Conservation (phyloP, 1,140 invertebrate species). For the Drosophila lacertosa region DNA sequence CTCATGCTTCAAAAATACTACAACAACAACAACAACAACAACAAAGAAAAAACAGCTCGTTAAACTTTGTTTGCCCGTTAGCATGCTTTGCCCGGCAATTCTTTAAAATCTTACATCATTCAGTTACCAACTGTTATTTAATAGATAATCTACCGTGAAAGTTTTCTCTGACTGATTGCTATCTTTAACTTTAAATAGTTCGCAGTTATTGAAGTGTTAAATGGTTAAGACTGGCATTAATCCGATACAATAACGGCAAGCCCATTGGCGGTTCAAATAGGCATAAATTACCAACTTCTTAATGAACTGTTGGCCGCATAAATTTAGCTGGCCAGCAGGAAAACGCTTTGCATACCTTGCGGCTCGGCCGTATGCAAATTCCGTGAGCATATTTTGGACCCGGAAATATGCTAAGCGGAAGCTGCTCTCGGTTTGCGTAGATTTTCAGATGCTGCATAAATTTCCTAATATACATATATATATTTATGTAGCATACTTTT, state of each 20-base stretch:
- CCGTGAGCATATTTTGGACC: constrained; percentile 21
- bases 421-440: constrained; percentile 28
- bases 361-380: constrained; percentile 37
- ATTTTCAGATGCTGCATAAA: constrained; percentile 41
- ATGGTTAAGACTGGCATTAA: too few relatives aligned
- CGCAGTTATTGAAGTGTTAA: too few relatives aligned
- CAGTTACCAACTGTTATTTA: too few relatives aligned
- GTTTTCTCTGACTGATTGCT: too few relatives aligned
- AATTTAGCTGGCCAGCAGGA: constrained; percentile 9
- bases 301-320: constrained; percentile 32
- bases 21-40: too few relatives aligned
- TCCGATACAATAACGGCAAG: background rate
- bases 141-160: too few relatives aligned
- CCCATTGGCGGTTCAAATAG: constrained; percentile 1
- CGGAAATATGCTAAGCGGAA: constrained; percentile 3
- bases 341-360: constrained; percentile 14
- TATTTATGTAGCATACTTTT: constrained; percentile 28
- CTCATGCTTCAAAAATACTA: background rate
- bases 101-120: too few relatives aligned
- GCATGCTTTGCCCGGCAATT: too few relatives aligned
- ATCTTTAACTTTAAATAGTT: background rate
- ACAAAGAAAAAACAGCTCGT: constrained; percentile 9
- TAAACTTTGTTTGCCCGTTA: constrained; percentile 12
- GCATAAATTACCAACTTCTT: constrained; percentile 29
- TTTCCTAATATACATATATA: constrained; percentile 25